Percentiles rank a stretch among this genome's conserved stretches.
Evolutionary conservation across 2,797 vertebrate genomes (phyloP).

Genomic region (Oceanodroma leucorhoa): DNA sequence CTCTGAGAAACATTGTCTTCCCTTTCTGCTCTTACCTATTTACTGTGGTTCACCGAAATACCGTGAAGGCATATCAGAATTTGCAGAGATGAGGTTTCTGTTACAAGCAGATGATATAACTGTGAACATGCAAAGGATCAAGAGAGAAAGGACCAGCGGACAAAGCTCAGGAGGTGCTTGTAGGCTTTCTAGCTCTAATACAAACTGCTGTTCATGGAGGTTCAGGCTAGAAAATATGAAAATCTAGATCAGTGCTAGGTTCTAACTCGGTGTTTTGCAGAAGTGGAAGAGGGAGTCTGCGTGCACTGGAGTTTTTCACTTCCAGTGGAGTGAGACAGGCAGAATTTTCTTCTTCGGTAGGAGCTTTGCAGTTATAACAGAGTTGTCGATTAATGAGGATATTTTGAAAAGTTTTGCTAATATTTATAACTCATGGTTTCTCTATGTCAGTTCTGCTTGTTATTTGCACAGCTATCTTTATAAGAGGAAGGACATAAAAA

Average conservation of each 20-base stretch:
- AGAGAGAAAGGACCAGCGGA: not conserved
- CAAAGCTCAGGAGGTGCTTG: not conserved
- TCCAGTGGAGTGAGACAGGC: not conserved
- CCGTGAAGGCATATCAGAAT: fast-evolving
- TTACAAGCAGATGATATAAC: fast-evolving
- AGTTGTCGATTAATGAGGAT: not conserved
- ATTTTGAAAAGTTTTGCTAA: not conserved
- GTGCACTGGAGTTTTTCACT: not conserved
- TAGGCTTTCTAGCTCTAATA: not conserved
- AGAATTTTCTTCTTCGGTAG: not conserved
- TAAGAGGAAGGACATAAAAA: not conserved
- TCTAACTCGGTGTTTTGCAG: not conserved
- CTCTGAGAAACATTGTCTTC: not conserved
- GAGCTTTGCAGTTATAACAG: not conserved
- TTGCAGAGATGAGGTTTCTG: not conserved
- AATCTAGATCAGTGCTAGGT: not conserved
- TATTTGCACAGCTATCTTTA: not conserved
- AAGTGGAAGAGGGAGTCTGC: not conserved
- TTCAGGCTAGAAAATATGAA: not conserved
- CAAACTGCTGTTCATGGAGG: not conserved
- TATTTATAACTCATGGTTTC: not conserved
- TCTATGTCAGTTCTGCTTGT: not conserved
- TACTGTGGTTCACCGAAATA: not conserved
- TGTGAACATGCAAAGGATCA: not conserved
- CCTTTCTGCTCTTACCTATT: not conserved